Evolutionary conservation across 2,797 vertebrate species (phyloP).

Genomic region (Crossoptilon crossoptilon): DNA sequence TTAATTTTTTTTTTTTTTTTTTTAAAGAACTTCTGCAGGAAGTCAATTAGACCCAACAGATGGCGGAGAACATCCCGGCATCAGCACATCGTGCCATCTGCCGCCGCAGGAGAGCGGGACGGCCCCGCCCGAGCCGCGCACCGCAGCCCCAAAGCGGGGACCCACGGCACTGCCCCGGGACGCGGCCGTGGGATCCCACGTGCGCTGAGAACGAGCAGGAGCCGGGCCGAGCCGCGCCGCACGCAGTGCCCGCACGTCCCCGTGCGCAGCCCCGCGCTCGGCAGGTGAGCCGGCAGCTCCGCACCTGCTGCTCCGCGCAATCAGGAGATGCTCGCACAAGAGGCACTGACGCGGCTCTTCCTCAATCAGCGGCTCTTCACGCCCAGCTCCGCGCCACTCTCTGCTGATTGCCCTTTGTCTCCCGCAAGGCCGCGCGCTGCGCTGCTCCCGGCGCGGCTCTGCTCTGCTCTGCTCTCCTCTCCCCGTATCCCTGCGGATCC

Average conservation of each 20-base stretch:
- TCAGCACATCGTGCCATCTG: conserved; percentile 79
- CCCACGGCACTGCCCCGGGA: no score
- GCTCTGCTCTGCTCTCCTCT: not conserved
- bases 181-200: no score
- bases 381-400: conserved; percentile 64
- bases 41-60: conserved; percentile 83
- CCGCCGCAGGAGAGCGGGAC: not conserved
- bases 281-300: not conserved
- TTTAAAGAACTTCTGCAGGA: conserved; percentile 78
- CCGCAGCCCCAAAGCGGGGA: not conserved
- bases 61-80: conserved; percentile 74
- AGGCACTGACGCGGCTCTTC: conserved; percentile 63
- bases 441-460: not conserved
- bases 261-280: no score
- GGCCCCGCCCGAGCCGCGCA: not conserved
- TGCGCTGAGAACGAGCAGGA: no score
- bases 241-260: not conserved
- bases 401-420: conserved; percentile 77
- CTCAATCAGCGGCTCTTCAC: conserved; percentile 75
- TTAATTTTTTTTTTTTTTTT: conserved; percentile 76
- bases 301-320: conserved; percentile 71
- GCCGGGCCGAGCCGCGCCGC: not conserved
- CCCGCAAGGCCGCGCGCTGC: conserved; percentile 27
- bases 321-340: conserved; percentile 60
- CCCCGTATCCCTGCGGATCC: accelerated